Conservation (phyloP, 2,888 invertebrate species). For the Perizoma flavofasciatum region DNA sequence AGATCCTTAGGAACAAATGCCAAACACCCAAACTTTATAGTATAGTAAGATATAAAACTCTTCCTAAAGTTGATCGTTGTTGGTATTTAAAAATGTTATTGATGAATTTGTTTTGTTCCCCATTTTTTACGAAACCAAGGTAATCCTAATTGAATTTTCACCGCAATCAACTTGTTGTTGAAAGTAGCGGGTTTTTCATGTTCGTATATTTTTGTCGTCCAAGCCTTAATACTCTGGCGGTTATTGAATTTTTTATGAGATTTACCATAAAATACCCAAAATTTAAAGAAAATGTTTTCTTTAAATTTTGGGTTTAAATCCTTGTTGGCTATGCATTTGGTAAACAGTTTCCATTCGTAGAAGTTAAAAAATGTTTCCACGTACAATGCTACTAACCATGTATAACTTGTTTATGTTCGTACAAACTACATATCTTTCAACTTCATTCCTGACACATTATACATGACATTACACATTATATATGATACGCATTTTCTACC, state of each 20-base stretch:
- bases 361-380: too few species aligned
- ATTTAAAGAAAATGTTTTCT: too few species aligned
- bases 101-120: constrained; percentile 42
- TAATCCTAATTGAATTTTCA: constrained; percentile 56
- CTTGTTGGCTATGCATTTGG: constrained; percentile 6
- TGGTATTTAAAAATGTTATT: constrained; percentile 33
- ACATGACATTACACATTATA: too few species aligned
- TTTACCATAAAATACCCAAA: constrained; percentile 11
- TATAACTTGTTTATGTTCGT: too few species aligned
- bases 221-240: constrained; percentile 25
- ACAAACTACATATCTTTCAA: too few species aligned
- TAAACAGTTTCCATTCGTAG: too few species aligned
- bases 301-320: too few species aligned
- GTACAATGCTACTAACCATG: too few species aligned
- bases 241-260: constrained; percentile 28
- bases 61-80: constrained; percentile 16
- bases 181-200: constrained; percentile 43
- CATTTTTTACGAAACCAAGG: constrained; percentile 44
- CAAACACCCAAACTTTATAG: too few species aligned
- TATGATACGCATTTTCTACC: too few species aligned
- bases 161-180: constrained; percentile 49
- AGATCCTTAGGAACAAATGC: too few species aligned
- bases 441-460: too few species aligned
- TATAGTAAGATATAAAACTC: constrained; percentile 6
- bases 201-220: constrained; percentile 42